Evolutionary conservation across 1,140 invertebrate genomes (phyloP), one percentile per base, ranked within the genome.

Genomic region (Polypedilum vanderplanki): DNA sequence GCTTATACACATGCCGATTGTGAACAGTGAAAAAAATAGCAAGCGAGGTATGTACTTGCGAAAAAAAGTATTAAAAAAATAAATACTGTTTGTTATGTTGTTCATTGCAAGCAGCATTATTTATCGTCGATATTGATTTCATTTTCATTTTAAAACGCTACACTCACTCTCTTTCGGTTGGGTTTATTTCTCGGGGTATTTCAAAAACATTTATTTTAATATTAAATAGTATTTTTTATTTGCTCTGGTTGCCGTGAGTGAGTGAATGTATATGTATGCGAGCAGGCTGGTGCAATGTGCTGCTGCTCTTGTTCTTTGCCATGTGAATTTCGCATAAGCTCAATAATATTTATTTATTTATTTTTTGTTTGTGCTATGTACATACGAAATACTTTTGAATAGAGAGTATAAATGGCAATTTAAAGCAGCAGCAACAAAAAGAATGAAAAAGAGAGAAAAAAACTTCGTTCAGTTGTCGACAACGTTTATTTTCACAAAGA

Each of bases 141-240:
- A 70, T 70, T 70, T 70, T 70, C 65, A 70, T 70, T 70, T 67
- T 18, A 18, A 70, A 70, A 70, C 17, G 65, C 18, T 70, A 70
- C 20, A 70, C 8, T 70, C 46, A n/a, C 46, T 33, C 24, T 33
- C 5, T 33, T 33, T 33, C 24, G 5, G 24, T 33, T 33, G n/a
- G 41, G 46, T 57, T 12, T 57, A 57, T 12, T 57, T 57, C 46
- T 57, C 46, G 46, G 46, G 24, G 24, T 33, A 18, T 70, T 70
- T 22, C 65, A 70, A 18, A 70, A 70, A 70, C 65, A 70, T 70
- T 70, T 70, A 70, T 70, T 70, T 70, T 70, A 70, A 70, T 70
- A 70, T 70, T 70, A 70, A 70, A 70, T 22, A 33, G 24, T 33
- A 22, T 18, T 7, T 70, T 67, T 22, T 57, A 57, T 57, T 57